Conservation (phyloP, 2,888 invertebrate genomes). For the Apocheima hispidaria region DNA sequence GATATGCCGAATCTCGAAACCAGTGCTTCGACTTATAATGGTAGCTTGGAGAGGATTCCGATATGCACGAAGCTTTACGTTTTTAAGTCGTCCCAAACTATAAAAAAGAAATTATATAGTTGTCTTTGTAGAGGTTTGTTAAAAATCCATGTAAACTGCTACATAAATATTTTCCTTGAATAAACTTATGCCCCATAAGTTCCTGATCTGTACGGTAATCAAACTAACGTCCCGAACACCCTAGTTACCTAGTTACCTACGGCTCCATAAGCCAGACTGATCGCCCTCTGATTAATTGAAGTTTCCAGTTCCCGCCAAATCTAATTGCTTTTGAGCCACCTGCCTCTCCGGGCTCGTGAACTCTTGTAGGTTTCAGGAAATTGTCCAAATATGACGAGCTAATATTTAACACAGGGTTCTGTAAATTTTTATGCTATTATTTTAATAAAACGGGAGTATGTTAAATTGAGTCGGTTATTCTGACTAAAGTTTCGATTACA, state of each 20-base stretch:
- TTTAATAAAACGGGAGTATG: too few species aligned
- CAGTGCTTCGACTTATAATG: too few species aligned
- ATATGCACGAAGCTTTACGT: too few species aligned
- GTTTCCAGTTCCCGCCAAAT: slow-evolving; percentile 22
- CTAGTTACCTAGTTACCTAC: slow-evolving; percentile 8
- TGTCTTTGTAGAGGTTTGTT: too few species aligned
- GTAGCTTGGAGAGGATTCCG: too few species aligned
- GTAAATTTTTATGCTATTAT: neutral
- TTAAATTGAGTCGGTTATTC: too few species aligned
- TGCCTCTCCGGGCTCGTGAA: slow-evolving; percentile 14
- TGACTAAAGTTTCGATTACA: too few species aligned
- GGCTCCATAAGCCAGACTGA: slow-evolving; percentile 16
- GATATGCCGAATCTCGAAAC: too few species aligned
- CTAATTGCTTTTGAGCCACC: slow-evolving; percentile 19
- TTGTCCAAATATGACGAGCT: slow-evolving; percentile 7
- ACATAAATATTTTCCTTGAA: neutral
- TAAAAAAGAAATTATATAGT: too few species aligned
- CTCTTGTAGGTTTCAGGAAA: slow-evolving; percentile 6
- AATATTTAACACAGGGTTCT: slow-evolving; percentile 1
- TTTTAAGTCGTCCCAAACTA: too few species aligned
- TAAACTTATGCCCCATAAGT: neutral
- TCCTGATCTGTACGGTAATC: slow-evolving; percentile 11
- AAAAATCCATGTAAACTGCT: neutral
- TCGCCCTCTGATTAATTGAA: slow-evolving; percentile 27
- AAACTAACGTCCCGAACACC: slow-evolving; percentile 8